Percentiles rank a stretch among this genome's conserved stretches.
Evolutionary conservation across 2,797 vertebrate species (phyloP).

Genomic region (Cetoscarus ocellatus): DNA sequence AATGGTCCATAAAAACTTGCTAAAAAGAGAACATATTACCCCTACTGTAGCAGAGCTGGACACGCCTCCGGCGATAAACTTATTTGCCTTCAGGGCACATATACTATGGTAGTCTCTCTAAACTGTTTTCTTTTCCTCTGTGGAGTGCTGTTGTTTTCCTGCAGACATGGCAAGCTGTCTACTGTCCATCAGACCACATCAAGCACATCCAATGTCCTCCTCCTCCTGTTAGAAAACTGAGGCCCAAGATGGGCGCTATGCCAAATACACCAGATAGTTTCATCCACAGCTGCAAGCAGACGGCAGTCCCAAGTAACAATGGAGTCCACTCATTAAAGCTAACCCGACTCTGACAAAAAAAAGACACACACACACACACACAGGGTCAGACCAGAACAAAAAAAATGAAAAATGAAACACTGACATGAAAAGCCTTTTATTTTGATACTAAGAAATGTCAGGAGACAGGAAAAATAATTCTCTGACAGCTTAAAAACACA

Average conservation of each 20-base stretch:
- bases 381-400: background rate
- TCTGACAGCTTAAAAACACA: conserved; percentile 1
- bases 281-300: conserved; percentile 85
- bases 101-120: background rate
- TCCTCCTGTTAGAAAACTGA: conserved; percentile 58
- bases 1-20: too few relatives aligned
- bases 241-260: conserved; percentile 62
- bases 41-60: too few relatives aligned
- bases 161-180: conserved; percentile 70
- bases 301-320: conserved; percentile 77
- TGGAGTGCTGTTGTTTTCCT: conserved; percentile 56
- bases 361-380: conserved; percentile 13
- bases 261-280: conserved; percentile 83
- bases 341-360: conserved; percentile 57
- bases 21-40: too few relatives aligned
- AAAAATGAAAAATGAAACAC: conserved; percentile 14
- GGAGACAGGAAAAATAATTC: background rate
- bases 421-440: conserved; percentile 23
- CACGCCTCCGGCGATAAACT: too few relatives aligned
- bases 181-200: conserved; percentile 75
- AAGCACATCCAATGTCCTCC: conserved; percentile 65
- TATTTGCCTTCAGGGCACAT: too few relatives aligned
- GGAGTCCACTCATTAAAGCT: conserved; percentile 80
- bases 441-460: conserved; percentile 18
- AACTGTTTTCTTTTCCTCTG: conserved; percentile 43